A percentile compares a stretch with the other conserved stretches of the same genome.
Evolutionary conservation across 2,888 invertebrate genomes (phyloP).

Genomic region (Lycia hirtaria): DNA sequence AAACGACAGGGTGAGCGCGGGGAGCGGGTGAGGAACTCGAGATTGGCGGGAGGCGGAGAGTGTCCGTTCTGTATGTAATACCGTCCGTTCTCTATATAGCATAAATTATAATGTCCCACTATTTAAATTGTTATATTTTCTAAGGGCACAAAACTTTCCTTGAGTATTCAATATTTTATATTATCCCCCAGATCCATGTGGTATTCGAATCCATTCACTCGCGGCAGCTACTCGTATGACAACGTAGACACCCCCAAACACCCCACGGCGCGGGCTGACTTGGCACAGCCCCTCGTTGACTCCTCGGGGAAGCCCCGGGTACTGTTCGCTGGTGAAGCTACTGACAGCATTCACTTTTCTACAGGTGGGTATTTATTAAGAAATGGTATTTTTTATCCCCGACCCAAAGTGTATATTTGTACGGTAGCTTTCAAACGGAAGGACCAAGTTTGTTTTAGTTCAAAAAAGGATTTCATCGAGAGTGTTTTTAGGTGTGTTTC

Average conservation of each 20-base stretch:
- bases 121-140: background rate
- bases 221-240: constrained; percentile 89
- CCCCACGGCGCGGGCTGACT: constrained; percentile 76
- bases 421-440: too few relatives aligned
- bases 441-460: too few relatives aligned
- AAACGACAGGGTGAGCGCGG: too few relatives aligned
- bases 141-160: background rate
- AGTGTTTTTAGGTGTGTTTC: too few relatives aligned
- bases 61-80: too few relatives aligned
- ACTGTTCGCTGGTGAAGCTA: constrained; percentile 87
- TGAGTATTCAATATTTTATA: background rate
- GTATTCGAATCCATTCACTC: constrained; percentile 88
- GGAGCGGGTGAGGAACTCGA: too few relatives aligned
- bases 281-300: constrained; percentile 85
- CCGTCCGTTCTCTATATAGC: too few relatives aligned
- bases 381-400: background rate
- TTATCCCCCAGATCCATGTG: constrained; percentile 88
- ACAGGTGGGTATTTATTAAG: constrained; percentile 59
- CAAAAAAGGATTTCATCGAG: too few relatives aligned
- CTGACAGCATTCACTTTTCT: constrained; percentile 83
- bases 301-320: constrained; percentile 72
- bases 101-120: background rate
- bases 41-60: too few relatives aligned
- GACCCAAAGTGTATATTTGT: too few relatives aligned
- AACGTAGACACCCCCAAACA: constrained; percentile 79